A percentile compares a stretch with the other conserved stretches of the same genome.
Evolutionary conservation across 2,113 vertebrate genomes (phyloP).

Genomic region (Hemichromis elongatus): DNA sequence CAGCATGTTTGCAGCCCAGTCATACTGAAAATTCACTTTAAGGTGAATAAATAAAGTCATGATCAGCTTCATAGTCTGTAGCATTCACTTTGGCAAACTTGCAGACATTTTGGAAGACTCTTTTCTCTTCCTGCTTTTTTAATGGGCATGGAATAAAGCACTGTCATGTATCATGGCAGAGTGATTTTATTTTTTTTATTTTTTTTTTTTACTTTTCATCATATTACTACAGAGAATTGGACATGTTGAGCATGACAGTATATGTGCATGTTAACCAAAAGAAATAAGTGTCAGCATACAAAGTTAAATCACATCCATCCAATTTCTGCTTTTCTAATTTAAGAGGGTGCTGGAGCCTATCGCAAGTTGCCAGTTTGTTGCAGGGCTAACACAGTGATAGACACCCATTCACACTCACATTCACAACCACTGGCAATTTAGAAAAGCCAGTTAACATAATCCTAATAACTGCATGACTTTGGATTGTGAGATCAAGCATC

Average conservation of each 20-base stretch:
- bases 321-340: not conserved
- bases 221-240: not conserved
- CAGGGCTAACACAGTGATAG: not conserved
- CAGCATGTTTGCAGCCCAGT: conserved; percentile 26
- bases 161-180: not conserved
- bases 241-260: not conserved
- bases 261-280: not conserved
- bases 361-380: rapidly evolving
- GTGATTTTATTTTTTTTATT: not conserved
- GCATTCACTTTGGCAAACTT: not conserved
- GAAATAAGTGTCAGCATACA: not conserved
- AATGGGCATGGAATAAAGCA: conserved; percentile 2
- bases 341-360: not conserved
- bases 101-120: not conserved
- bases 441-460: not conserved
- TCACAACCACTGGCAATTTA: not conserved
- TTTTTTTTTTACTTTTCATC: not conserved
- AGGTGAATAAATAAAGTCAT: conserved; percentile 41
- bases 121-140: not conserved
- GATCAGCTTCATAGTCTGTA: conserved; percentile 20
- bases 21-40: conserved; percentile 45
- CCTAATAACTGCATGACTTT: not conserved
- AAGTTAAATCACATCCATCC: not conserved
- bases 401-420: not conserved
- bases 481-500: not conserved